These are phyloP conservation scores for Schlechtendalia chinensis DNA, from an alignment of 1,140 invertebrate genomes.

Conservation along the genomic window DNA sequence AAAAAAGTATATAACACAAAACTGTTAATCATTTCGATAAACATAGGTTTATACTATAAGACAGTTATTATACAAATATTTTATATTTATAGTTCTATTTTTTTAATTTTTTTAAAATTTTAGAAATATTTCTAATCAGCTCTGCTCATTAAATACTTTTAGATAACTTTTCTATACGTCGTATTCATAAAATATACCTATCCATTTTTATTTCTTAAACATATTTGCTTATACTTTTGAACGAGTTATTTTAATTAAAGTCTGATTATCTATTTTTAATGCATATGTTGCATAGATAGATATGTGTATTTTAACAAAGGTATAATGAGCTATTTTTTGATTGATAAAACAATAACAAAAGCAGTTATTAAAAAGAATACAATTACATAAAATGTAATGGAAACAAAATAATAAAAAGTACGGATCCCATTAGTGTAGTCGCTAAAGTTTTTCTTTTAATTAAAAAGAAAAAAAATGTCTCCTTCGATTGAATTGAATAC, in stretches of 20 bases:
- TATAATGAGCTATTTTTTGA: background rate
- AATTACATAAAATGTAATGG: background rate
- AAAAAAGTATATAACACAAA: no score
- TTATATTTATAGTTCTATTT: no score
- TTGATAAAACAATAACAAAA: slow-evolving; percentile 1
- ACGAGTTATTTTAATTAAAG: background rate
- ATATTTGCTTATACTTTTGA: background rate
- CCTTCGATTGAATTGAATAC: background rate
- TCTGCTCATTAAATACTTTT: no score
- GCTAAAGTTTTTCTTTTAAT: background rate
- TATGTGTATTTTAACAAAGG: background rate
- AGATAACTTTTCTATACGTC: no score
- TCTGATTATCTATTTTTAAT: background rate
- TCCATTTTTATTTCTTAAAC: no score
- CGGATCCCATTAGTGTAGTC: background rate
- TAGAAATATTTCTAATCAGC: no score
- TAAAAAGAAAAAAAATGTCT: background rate
- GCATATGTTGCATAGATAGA: background rate
- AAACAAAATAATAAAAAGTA: background rate
- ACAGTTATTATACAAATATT: no score
- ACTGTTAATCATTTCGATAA: no score
- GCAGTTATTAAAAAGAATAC: background rate
- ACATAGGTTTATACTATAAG: no score
- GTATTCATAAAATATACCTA: no score
- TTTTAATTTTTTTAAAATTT: no score